Evolutionary conservation across 1,140 invertebrate genomes (phyloP).

Genomic region (Conus betulinus): DNA sequence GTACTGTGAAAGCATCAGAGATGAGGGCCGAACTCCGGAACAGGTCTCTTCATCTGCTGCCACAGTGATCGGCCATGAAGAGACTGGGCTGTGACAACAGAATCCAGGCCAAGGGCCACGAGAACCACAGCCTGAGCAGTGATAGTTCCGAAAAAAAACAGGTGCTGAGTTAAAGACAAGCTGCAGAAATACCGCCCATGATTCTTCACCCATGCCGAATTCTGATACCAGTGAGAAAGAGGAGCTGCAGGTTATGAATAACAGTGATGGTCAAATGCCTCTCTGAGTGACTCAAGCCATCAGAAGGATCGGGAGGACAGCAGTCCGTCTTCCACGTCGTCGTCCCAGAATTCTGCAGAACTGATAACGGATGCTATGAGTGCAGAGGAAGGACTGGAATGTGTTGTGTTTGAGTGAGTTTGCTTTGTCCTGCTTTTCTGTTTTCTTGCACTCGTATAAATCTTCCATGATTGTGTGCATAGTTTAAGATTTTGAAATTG

Average conservation of each 20-base stretch:
- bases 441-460: too few species aligned
- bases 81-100: neutral
- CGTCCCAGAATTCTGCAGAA: neutral
- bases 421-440: neutral
- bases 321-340: neutral
- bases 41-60: neutral
- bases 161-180: neutral
- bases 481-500: too few species aligned
- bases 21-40: neutral
- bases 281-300: neutral
- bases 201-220: neutral
- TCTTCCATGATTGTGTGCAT: too few species aligned
- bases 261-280: neutral
- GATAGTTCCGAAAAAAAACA: neutral
- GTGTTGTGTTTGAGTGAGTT: slow-evolving; percentile 7
- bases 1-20: neutral
- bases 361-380: neutral
- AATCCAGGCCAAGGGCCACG: neutral
- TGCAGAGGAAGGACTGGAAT: slow-evolving; percentile 2
- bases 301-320: neutral
- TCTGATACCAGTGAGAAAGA: neutral
- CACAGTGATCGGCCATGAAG: neutral
- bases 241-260: neutral
- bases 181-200: neutral
- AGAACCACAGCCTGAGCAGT: neutral